Evolutionary conservation across 2,888 invertebrate species (phyloP).

Genomic region (Cacoxenus indagator): DNA sequence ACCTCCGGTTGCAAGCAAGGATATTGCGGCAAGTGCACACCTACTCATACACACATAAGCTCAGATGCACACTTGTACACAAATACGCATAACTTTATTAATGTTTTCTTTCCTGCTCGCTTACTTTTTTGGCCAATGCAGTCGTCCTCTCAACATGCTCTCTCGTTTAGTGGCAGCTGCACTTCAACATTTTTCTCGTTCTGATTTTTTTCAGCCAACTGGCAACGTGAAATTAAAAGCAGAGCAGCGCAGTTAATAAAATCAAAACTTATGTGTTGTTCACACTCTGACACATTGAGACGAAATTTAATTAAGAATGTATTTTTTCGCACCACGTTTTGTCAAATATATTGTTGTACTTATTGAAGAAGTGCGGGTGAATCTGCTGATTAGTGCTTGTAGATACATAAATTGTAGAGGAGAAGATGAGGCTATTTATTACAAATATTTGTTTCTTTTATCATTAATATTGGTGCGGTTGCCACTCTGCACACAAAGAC

Average conservation of each 20-base stretch:
- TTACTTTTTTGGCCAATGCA: neutral
- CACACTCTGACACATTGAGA: conserved; percentile 65
- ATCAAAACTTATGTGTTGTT: conserved; percentile 63
- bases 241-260: conserved; percentile 52
- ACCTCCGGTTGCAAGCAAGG: conserved; percentile 59
- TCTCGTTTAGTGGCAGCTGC: neutral
- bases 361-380: neutral
- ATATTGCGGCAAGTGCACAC: conserved; percentile 44
- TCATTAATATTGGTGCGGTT: too few species aligned
- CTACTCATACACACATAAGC: conserved; percentile 31
- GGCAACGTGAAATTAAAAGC: conserved; percentile 16
- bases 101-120: conserved; percentile 48
- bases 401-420: too few species aligned
- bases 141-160: neutral
- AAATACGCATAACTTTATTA: conserved; percentile 57
- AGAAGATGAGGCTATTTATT: too few species aligned
- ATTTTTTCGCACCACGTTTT: conserved; percentile 48
- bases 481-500: too few species aligned
- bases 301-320: conserved; percentile 64
- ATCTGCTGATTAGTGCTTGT: too few species aligned
- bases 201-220: neutral
- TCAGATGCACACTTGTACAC: conserved; percentile 23
- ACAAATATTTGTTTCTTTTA: too few species aligned
- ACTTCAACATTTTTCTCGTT: neutral
- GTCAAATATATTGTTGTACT: neutral